Evolutionary conservation across 2,888 invertebrate species (phyloP), one percentile per base, ranked within the genome.

Genomic region (Punctoribates punctum): DNA sequence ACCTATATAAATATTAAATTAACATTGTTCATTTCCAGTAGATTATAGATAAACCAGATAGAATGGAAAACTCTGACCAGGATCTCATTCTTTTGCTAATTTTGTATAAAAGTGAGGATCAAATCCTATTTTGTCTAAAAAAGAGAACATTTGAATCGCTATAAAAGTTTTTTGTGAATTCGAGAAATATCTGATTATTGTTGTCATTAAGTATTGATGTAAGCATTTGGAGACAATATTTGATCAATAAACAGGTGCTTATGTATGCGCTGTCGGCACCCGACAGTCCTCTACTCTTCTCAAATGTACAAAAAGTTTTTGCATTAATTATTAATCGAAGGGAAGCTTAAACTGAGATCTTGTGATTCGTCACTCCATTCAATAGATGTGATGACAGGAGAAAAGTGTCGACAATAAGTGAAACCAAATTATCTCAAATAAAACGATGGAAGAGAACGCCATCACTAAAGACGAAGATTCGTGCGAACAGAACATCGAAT

Each of bases 301-400:
- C 29, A 3, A 65, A 27, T 65, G 65, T 9, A 29, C 34, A 29
- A 1, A 65, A 23, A 3, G n/a, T 65, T 17, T 65, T 29, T 27
- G 17, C 65, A 65, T 65, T 65, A 65, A 65, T 65, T 65, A 65
- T 65, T 65, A 27, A 65, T n/a, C 23, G n/a, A 65, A 65, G 3
- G 29, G 23, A 17, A 29, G 29, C 20, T 60, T 60, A 17, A 60
- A 60, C 23, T 60, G 8, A 60, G 13, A 20, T 9, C 11, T 60
- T 60, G 4, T 60, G 5, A 60, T 25, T 25, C 60, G 23, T 27
- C 23, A 13, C 27, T 20, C 15, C 20, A 65, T 29, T 29, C n/a
- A 20, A 29, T 65, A 23, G 9, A 17, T 23, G 29, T 65, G 65
- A 65, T 65, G 25, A 60, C 27, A 60, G n/a, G 51, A n/a, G 51